Evolutionary conservation across 2,113 vertebrate genomes (phyloP), one percentile per base, ranked within the genome.

Genomic region (Oxyura jamaicensis): DNA sequence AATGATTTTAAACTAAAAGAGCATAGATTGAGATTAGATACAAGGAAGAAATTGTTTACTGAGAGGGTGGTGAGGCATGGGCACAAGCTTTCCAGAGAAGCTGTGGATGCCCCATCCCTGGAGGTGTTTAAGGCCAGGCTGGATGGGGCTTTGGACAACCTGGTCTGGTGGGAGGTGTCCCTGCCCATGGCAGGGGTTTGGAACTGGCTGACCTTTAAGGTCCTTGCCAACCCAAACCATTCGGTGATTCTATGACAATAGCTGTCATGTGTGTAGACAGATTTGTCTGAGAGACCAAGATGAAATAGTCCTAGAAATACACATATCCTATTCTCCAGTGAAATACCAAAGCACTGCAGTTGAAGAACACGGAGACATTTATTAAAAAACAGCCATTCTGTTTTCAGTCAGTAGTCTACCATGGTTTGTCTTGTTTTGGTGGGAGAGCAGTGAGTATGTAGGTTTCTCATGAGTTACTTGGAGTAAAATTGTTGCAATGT

Each of bases 351-450:
- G 21, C 50, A 69, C 33, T 0, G 1, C 50, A 17, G 7, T 15
- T 69, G 50, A 58, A 46, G 12, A 65, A 36, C 16, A 10, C 67
- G 53, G 23, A 67, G 46, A 76, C 50, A 39, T 36, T 81, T 91
- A 17, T 72, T 81, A 75, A 25, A 4, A 28, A 26, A 6, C 79
- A 74, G 42, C 5, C 2, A 3, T 65, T 68, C 0, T 13, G 18
- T 81, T 46, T 60, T 72, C 28, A 35, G 0, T 17, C 23, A 5
- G 29, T 42, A 18, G 28, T 15, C 44, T n/a, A 22, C 4, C 0
- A 0, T 59, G 5, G 12, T 60, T 59, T 82, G 11, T 81, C 41
- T 73, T 86, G 5, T 58, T 91, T 85, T 35, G 39, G 8, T 58
- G 42, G 6, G 6, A 78, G 53, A 78, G 31, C 89, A 68, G 19